These are phyloP conservation scores for Tenthredo notha DNA, from an alignment of 2,888 invertebrate genomes.

Conservation along the genomic window DNA sequence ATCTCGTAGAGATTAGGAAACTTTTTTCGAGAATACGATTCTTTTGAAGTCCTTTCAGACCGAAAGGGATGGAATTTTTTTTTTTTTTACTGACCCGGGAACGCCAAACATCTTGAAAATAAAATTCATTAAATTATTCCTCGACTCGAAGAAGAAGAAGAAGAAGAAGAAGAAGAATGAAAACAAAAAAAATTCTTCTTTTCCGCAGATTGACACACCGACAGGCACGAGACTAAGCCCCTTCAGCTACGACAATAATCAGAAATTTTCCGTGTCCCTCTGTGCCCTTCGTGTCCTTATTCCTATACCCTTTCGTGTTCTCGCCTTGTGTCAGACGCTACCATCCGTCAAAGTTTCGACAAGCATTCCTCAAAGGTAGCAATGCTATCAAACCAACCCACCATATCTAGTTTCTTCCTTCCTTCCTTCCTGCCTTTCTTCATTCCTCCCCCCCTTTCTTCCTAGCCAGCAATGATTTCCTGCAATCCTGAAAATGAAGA, in stretches of 20 bases:
- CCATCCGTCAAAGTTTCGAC: constrained; percentile 32
- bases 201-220: background rate
- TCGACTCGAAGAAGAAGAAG: background rate
- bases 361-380: constrained; percentile 4
- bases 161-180: background rate
- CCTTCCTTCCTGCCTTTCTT: background rate
- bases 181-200: background rate
- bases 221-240: background rate
- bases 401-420: background rate
- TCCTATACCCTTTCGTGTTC: constrained; percentile 26
- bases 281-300: constrained; percentile 40
- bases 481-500: background rate
- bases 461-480: background rate
- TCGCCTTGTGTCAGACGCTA: constrained; percentile 9
- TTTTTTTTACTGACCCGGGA: too few relatives aligned
- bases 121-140: too few relatives aligned
- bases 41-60: too few relatives aligned
- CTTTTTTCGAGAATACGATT: too few relatives aligned
- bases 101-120: too few relatives aligned
- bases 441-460: too few relatives aligned
- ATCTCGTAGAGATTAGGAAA: too few relatives aligned
- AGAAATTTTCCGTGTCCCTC: constrained; percentile 21
- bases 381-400: background rate
- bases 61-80: too few relatives aligned
- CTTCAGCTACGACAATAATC: background rate